phyloP scores from a whole-genome alignment of 2,797 vertebrate species.

The Schizopygopsis pylzovi region DNA sequence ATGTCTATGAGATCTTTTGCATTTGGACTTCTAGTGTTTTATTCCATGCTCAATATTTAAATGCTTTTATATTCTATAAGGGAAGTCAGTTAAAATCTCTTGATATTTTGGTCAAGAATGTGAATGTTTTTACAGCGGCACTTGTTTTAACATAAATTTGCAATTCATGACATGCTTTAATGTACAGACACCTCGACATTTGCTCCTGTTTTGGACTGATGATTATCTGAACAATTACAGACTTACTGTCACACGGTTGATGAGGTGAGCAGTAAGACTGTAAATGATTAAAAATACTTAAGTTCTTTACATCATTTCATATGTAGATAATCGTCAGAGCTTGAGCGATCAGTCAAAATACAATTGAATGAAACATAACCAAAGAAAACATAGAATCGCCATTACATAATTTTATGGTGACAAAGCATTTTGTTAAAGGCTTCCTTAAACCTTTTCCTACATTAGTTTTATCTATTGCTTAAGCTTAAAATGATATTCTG shows the following conservation, averaged over 20 bases:
- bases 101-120: not conserved
- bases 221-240: not conserved
- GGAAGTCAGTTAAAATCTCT: not conserved
- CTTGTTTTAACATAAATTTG: not conserved
- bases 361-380: not conserved
- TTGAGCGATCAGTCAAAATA: not conserved
- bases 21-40: not conserved
- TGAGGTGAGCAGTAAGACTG: not conserved
- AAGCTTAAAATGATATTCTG: slow-evolving; percentile 19
- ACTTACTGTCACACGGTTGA: not conserved
- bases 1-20: slow-evolving; percentile 6
- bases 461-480: slow-evolving; percentile 14
- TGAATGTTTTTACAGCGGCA: not conserved
- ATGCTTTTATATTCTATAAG: not conserved
- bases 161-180: not conserved
- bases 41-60: slow-evolving; percentile 1
- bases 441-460: not conserved
- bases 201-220: not conserved
- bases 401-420: not conserved
- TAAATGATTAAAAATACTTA: not conserved
- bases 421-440: not conserved
- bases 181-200: not conserved
- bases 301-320: not conserved
- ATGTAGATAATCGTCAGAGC: not conserved
- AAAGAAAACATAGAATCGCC: not conserved